Conservation (phyloP, 2,888 invertebrate species). For the Heliconius sara region DNA sequence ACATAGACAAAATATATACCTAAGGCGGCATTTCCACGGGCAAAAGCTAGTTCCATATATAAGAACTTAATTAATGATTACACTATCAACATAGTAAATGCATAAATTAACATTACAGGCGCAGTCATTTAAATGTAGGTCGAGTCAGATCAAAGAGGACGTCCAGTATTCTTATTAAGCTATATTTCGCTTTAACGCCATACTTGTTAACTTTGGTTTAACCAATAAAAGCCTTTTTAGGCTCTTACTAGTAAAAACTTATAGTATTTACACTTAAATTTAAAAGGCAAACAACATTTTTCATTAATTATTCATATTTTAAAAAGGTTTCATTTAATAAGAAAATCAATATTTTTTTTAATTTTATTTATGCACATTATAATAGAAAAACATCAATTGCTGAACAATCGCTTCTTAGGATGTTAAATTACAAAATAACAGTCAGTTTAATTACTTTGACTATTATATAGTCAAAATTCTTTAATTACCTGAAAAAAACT, state of each 20-base stretch:
- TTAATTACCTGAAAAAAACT: too few species aligned
- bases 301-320: neutral
- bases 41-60: neutral
- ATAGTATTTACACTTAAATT: neutral
- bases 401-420: too few species aligned
- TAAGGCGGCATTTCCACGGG: neutral
- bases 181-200: neutral
- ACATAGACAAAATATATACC: too few species aligned
- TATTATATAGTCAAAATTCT: too few species aligned
- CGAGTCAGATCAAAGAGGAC: slow-evolving; percentile 20
- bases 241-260: neutral
- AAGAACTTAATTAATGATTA: neutral
- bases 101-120: slow-evolving; percentile 7
- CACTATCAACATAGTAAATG: neutral
- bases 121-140: slow-evolving; percentile 12
- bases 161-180: slow-evolving; percentile 15
- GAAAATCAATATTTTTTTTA: too few species aligned
- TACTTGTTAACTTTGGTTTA: neutral
- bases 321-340: too few species aligned
- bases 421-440: too few species aligned
- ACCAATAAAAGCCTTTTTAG: neutral
- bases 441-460: too few species aligned
- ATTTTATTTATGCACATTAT: too few species aligned
- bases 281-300: neutral
- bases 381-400: too few species aligned